Conservation (phyloP, 2,797 vertebrate species). For the Garrulus glandarius region DNA sequence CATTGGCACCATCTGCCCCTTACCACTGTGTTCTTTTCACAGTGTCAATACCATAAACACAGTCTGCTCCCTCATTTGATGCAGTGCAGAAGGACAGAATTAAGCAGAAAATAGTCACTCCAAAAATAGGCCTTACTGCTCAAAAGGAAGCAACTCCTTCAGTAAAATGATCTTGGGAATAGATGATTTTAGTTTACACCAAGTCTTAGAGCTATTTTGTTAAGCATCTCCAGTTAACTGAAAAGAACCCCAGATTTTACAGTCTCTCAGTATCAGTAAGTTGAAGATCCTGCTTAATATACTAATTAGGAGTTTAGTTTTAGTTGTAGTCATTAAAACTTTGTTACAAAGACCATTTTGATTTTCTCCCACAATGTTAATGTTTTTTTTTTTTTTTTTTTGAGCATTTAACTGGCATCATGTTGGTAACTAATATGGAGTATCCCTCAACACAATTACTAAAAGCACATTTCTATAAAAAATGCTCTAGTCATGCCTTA, state of each 20-base stretch:
- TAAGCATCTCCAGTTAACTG: neutral
- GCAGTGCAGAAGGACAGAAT: neutral
- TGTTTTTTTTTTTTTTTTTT: neutral
- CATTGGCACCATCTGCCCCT: slow-evolving; percentile 47
- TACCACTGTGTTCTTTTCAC: slow-evolving; percentile 46
- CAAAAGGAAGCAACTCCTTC: neutral
- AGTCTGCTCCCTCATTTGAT: slow-evolving; percentile 48
- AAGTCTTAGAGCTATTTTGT: neutral
- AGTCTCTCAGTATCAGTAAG: neutral
- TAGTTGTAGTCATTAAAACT: neutral
- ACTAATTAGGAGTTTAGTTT: neutral
- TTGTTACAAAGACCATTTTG: neutral
- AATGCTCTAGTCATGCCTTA: neutral
- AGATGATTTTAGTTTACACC: neutral
- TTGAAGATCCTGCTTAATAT: neutral
- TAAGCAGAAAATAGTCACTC: slow-evolving; percentile 24
- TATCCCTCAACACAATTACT: neutral
- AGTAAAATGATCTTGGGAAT: neutral
- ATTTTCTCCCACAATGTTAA: neutral
- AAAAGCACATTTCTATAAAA: neutral
- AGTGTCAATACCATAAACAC: slow-evolving; percentile 56
- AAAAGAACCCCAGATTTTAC: neutral
- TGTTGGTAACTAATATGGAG: neutral
- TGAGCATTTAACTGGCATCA: neutral
- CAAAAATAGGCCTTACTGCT: slow-evolving; percentile 14